Evolutionary conservation across 1,140 invertebrate species (phyloP).

Genomic region (Formica exsecta): DNA sequence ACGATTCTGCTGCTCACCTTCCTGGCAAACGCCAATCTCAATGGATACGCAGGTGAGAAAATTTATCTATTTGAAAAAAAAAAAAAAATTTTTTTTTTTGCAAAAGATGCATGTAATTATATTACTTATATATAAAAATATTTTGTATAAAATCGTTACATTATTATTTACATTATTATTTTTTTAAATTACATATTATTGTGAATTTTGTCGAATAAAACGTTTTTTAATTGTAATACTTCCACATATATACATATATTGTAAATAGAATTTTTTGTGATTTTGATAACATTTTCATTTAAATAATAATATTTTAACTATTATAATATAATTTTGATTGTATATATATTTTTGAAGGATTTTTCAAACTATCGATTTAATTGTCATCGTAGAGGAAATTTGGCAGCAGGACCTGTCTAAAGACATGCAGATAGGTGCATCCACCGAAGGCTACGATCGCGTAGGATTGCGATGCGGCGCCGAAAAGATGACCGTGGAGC

Average conservation of each 20-base stretch:
- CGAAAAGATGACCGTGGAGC: slow-evolving; percentile 86
- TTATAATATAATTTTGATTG: neutral
- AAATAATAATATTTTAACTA: neutral
- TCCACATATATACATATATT: too few species aligned
- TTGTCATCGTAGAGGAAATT: slow-evolving; percentile 80
- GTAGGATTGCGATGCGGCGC: slow-evolving; percentile 87
- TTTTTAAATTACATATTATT: too few species aligned
- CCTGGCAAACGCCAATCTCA: neutral
- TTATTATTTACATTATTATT: too few species aligned
- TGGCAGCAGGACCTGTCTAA: slow-evolving; percentile 87
- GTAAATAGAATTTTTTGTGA: too few species aligned
- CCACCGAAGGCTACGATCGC: slow-evolving; percentile 87
- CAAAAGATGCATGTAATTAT: too few species aligned
- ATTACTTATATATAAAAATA: too few species aligned
- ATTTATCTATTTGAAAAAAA: neutral
- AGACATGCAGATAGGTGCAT: slow-evolving; percentile 87
- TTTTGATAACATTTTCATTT: too few species aligned
- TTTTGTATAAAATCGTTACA: too few species aligned
- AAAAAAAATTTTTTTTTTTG: too few species aligned
- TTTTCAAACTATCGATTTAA: neutral
- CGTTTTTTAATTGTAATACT: too few species aligned
- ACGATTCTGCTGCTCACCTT: slow-evolving; percentile 10
- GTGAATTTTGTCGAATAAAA: too few species aligned
- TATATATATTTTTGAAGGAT: neutral
- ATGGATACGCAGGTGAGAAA: slow-evolving; percentile 53